phyloP scores from a whole-genome alignment of 2,888 invertebrate species.

The Phalera bucephala region DNA sequence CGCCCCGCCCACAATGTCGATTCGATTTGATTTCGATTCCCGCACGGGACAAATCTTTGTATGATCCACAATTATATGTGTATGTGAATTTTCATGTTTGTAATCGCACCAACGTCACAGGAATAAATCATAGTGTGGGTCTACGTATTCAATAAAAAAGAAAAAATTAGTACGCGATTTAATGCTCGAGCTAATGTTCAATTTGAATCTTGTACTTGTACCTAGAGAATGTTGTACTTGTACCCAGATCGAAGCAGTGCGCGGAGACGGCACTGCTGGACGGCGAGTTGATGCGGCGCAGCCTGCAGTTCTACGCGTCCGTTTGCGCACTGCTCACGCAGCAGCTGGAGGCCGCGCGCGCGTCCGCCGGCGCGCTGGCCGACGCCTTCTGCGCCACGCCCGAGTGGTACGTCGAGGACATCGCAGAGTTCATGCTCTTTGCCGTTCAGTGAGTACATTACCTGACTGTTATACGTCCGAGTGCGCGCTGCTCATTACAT shows the following conservation, averaged over 20 bases:
- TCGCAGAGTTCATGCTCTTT: slow-evolving; percentile 97
- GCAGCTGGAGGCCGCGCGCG: slow-evolving; percentile 86
- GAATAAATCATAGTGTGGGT: too few species aligned
- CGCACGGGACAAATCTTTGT: too few species aligned
- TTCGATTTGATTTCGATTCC: too few species aligned
- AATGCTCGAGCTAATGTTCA: too few species aligned
- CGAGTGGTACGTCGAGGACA: slow-evolving; percentile 98
- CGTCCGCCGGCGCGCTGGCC: slow-evolving; percentile 61
- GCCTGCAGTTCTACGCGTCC: slow-evolving; percentile 93
- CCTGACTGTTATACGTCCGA: too few species aligned
- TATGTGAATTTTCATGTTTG: too few species aligned
- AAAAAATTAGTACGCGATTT: too few species aligned
- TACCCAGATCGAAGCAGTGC: slow-evolving; percentile 95
- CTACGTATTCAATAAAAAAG: too few species aligned
- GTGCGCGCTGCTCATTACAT: too few species aligned
- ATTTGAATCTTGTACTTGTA: background rate
- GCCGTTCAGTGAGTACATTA: slow-evolving; percentile 91
- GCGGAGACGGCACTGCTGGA: slow-evolving; percentile 95
- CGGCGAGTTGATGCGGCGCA: slow-evolving; percentile 90
- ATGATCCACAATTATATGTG: too few species aligned
- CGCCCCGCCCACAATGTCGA: too few species aligned
- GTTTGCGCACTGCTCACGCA: slow-evolving; percentile 91
- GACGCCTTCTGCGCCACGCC: slow-evolving; percentile 94
- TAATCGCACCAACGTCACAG: too few species aligned
- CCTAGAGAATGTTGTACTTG: slow-evolving; percentile 9